Evolutionary conservation across 1,140 invertebrate genomes (phyloP).

Genomic region (Drosophila lini): DNA sequence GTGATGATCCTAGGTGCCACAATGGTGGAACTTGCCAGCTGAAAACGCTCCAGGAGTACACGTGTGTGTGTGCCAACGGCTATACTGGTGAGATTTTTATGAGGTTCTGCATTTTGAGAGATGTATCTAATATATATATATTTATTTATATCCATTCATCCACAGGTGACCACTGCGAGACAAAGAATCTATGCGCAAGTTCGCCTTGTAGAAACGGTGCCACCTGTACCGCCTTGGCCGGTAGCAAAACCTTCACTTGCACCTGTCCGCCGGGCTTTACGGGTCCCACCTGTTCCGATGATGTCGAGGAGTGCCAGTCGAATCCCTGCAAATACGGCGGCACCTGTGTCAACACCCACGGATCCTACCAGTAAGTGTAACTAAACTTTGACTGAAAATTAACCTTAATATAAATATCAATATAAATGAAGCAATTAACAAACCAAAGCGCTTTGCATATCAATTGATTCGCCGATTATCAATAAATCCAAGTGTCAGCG

Average conservation of each 20-base stretch:
- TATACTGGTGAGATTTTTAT: slow-evolving; percentile 89
- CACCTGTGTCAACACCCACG: slow-evolving; percentile 93
- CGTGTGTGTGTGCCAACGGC: slow-evolving; percentile 92
- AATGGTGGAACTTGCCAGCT: slow-evolving; percentile 94
- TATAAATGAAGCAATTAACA: slow-evolving; percentile 9
- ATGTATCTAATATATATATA: background rate
- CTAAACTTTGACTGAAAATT: background rate
- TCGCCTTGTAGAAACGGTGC: slow-evolving; percentile 95
- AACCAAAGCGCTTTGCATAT: slow-evolving; percentile 10
- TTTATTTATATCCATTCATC: too few relatives aligned
- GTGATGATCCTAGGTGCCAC: slow-evolving; percentile 93
- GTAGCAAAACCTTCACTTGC: slow-evolving; percentile 90
- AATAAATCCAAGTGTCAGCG: slow-evolving; percentile 27
- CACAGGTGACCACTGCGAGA: slow-evolving; percentile 93
- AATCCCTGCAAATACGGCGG: slow-evolving; percentile 92
- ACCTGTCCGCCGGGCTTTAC: slow-evolving; percentile 94
- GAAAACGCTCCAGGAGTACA: slow-evolving; percentile 90
- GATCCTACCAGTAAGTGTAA: slow-evolving; percentile 91
- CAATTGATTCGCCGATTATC: slow-evolving; percentile 33
- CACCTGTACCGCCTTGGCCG: slow-evolving; percentile 89
- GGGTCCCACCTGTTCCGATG: slow-evolving; percentile 93
- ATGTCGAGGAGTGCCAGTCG: slow-evolving; percentile 94
- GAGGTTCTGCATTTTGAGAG: too few relatives aligned
- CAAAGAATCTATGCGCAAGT: slow-evolving; percentile 94
- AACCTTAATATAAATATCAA: slow-evolving; percentile 2